A percentile compares a stretch with the other conserved stretches of the same genome.
phyloP scores from a whole-genome alignment of 2,797 vertebrate species.

The Mormyrus proboscirostris region DNA sequence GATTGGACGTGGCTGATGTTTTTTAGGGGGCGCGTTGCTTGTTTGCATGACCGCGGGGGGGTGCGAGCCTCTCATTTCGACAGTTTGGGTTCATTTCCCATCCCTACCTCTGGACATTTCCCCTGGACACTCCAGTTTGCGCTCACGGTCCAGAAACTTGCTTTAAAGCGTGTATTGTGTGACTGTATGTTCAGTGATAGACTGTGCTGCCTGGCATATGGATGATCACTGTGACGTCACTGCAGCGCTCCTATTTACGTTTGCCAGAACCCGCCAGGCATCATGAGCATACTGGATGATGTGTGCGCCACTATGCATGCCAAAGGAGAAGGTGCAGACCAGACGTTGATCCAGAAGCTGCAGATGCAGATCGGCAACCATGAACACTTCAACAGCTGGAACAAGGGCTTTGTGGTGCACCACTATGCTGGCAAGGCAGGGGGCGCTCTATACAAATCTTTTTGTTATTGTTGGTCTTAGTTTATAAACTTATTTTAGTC shows the following conservation, averaged over 20 bases:
- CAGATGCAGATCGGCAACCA: conserved; percentile 65
- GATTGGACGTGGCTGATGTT: neutral
- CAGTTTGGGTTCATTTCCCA: neutral
- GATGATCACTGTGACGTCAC: neutral
- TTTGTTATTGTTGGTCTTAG: neutral
- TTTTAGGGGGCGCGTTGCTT: neutral
- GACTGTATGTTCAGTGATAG: neutral
- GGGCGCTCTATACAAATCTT: neutral
- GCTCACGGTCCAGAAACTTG: neutral
- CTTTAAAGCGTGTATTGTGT: neutral
- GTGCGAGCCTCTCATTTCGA: neutral
- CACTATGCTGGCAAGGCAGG: conserved; percentile 75
- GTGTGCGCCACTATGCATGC: conserved; percentile 79
- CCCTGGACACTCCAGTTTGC: neutral
- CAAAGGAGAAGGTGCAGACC: conserved; percentile 72
- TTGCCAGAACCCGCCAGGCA: conserved; percentile 63
- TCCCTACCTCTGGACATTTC: neutral
- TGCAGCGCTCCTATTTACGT: neutral
- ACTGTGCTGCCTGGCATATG: neutral
- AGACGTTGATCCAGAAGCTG: conserved; percentile 72
- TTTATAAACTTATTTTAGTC: neutral
- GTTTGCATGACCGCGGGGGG: neutral
- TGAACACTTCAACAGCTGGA: conserved; percentile 78
- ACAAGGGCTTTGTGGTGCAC: conserved; percentile 69
- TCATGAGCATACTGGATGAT: conserved; percentile 75